Base-by-base conservation (phyloP, 2,888 invertebrate species). In the Eulithis testata region DNA sequence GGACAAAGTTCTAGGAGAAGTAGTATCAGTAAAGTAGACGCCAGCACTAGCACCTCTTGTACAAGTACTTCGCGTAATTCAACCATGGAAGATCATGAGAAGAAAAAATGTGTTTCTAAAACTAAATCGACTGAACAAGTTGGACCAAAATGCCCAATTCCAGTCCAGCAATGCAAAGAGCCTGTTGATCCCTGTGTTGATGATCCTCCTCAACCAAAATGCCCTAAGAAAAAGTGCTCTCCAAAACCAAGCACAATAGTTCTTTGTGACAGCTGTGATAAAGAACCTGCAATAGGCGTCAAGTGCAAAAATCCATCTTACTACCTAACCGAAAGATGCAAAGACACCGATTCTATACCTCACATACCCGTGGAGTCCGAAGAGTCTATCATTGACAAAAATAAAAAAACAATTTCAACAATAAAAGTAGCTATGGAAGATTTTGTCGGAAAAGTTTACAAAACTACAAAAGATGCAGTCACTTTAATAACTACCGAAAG, bases 361-460 rank as follows among this genome's bases (percentile, higher is more conserved):
- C 43, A 60, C 5, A 31, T 27, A 60, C 37, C 55, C 9, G 36
- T 12, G 12, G 52, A 47, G 11, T 5, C 44, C 49, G 27, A 63
- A 7, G 62, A 63, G 1, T 53, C 61, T 7, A 67, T 78, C 14
- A 11, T 75, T 0, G 70, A 81, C 3, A 70, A 73, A 36, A 81
- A 83, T 60, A 70, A 66, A 21, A 72, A 81, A 71, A 78, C 86
- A 0, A 66, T 87, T 47, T 66, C 74, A 5, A 81, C 78, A 0
- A 76, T 89, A 6, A 84, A 81, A 75, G 64, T 68, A 40, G 83
- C 85, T 3, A 78, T 86, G 66, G 78, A 83, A 74, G 83, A 82
- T 64, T 76, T 88, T 27, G 70, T 84, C 2, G 78, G 74, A 3
- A 85, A 81, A 68, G 76, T 82, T 2, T 83, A 77, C 60, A 73